Base-by-base conservation (phyloP, 2,888 invertebrate species). In the Caenorhabditis sulstoni region DNA sequence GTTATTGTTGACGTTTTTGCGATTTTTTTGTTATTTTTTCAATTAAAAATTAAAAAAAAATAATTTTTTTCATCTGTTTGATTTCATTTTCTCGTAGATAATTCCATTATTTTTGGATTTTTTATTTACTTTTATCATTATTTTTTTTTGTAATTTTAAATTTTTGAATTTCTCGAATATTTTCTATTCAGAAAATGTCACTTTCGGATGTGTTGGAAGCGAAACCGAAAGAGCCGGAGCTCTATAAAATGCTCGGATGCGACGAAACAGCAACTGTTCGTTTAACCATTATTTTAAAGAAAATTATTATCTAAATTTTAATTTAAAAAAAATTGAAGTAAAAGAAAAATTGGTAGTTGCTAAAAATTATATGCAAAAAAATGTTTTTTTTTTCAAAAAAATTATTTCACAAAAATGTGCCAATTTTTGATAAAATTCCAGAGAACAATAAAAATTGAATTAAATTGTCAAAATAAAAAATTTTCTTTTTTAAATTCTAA, bases 211-310 rank as follows among this genome's bases (percentile, higher is more conserved):
- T 84, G 59, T 49, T 74, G 35, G 57, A 41, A 9, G 71, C 57
- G 7, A 45, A 47, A 47, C 62, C 64, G 18, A 82, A 82, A 50
- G 62, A 65, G 12, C 68, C 80, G 14, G 78, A 77, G 39, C 71
- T 76, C 35, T 85, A 85, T 47, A 50, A 70, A 14, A 14, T 74
- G 2, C 61, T 85, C 2, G 82, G 82, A 55, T 85, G 84, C 50
- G 77, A 71, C 53, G 53, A 71, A 52, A 52, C 11, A 23, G 37
- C 78, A 1, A 68, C 68, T 35, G 80, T 81, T n/a, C 39, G 57
- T 65, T 29, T 37, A 29, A n/a, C n/a, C n/a, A n/a, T n/a, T 29
- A 18, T 18, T 45, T 12, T 14, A n/a, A 35, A 22, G 20, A 22
- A 35, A 29, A 53, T 29, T 29, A 18, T n/a, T 61, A 20, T 39